Conservation (phyloP, 1,140 invertebrate genomes). For the Leptinotarsa lineolata region DNA sequence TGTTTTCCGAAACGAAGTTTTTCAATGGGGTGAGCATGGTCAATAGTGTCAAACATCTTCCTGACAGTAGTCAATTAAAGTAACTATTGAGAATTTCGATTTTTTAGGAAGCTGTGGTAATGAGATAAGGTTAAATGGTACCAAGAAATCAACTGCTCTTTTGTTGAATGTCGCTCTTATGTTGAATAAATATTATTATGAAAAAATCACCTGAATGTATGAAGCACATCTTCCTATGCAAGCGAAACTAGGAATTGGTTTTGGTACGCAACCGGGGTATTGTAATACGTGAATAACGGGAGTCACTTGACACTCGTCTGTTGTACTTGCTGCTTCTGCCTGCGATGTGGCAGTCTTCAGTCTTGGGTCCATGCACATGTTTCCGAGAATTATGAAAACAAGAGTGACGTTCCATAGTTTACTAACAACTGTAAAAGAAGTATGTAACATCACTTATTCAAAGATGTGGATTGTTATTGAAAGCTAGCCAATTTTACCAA, state of each 20-base stretch:
- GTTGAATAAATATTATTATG: background rate
- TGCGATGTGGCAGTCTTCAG: slow-evolving; percentile 38
- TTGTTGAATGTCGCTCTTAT: too few relatives aligned
- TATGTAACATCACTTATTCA: background rate
- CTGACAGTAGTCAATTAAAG: too few relatives aligned
- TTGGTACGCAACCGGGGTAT: slow-evolving; percentile 89
- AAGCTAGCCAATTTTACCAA: too few relatives aligned
- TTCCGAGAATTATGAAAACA: slow-evolving; percentile 44
- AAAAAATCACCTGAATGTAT: slow-evolving; percentile 78
- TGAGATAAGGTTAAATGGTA: too few relatives aligned
- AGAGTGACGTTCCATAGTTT: slow-evolving; percentile 40
- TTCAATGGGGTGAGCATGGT: too few relatives aligned
- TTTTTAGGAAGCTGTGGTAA: too few relatives aligned
- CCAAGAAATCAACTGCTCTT: too few relatives aligned
- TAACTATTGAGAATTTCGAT: too few relatives aligned
- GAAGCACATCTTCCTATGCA: slow-evolving; percentile 89
- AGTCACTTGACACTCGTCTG: slow-evolving; percentile 87
- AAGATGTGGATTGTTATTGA: too few relatives aligned
- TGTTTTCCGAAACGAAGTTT: too few relatives aligned
- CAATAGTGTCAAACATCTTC: too few relatives aligned
- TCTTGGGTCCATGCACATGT: slow-evolving; percentile 50
- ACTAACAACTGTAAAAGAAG: slow-evolving; percentile 33
- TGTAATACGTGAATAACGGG: slow-evolving; percentile 90
- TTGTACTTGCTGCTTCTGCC: slow-evolving; percentile 56
- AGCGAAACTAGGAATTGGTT: slow-evolving; percentile 91